Percentiles rank a stretch among this genome's conserved stretches.
phyloP scores from a whole-genome alignment of 2,888 invertebrate genomes.

The Plagiodera versicolora region DNA sequence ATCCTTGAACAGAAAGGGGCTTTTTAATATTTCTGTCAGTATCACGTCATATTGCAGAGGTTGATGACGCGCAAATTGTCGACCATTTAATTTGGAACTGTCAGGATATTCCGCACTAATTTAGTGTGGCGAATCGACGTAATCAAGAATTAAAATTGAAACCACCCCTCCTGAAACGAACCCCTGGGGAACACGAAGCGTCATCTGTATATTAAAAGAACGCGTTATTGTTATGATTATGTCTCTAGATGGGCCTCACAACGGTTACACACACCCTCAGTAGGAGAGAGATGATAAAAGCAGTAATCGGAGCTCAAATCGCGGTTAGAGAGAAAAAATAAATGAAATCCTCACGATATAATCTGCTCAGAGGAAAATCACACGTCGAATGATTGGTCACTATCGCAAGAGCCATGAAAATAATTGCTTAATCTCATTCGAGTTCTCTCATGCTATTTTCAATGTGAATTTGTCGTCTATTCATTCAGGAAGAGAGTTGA shows the following conservation, averaged over 20 bases:
- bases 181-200: conserved; percentile 25
- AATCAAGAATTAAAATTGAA: conserved; percentile 1
- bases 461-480: too few relatives aligned
- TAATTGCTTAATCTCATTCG: too few relatives aligned
- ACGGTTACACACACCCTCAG: conserved; percentile 1
- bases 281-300: not conserved
- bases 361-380: not conserved
- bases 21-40: not conserved
- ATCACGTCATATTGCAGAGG: not conserved
- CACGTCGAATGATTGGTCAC: too few relatives aligned
- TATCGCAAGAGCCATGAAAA: too few relatives aligned
- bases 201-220: conserved; percentile 31
- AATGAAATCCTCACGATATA: not conserved
- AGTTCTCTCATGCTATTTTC: too few relatives aligned
- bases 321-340: not conserved
- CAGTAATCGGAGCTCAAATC: not conserved
- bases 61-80: not conserved
- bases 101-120: conserved; percentile 1
- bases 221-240: conserved; percentile 30
- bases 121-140: conserved; percentile 1
- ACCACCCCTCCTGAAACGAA: not conserved
- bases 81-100: not conserved
- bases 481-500: too few relatives aligned
- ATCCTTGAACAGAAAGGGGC: too few relatives aligned
- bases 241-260: conserved; percentile 14